Evolutionary conservation across 2,113 vertebrate species (phyloP), one percentile per base, ranked within the genome.

Genomic region (Chaetura pelagica): DNA sequence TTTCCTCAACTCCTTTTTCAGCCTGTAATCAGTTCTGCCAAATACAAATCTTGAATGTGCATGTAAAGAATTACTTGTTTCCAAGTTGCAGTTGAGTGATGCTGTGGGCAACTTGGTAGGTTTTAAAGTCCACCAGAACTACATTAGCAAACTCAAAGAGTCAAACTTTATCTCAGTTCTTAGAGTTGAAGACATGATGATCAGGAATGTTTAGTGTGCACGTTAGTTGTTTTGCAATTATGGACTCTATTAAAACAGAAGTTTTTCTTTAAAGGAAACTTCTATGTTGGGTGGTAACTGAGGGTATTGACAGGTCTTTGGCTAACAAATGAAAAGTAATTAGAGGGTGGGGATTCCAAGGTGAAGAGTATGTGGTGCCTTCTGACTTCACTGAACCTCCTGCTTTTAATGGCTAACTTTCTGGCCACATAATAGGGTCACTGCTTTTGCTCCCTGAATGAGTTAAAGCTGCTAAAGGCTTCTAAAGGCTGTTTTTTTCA

Each of bases 1-100:
- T 77, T 44, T 80, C 46, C 42, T 94, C n/a, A 83, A 38, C 35
- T 91, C 32, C 78, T 87, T 52, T 93, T 94, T 91, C 55, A 80
- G 38, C 58, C 74, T 77, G 13, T 48, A 58, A 75, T 62, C 18
- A 51, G 4, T 59, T 69, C 16, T 88, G 19, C 21, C 63, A 77
- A 92, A 66, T 55, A n/a, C n/a, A 91, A 71, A 84, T 66, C 46
- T 75, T 79, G 38, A 75, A 72, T 85, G n/a, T 90, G 62, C 59
- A 35, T 83, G 49, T 85, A 84, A 87, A 82, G 66, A 79, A 54
- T 73, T 54, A 46, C 15, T 93, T 78, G 30, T 66, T 16, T 88
- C 32, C 58, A 62, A 8, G 11, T 79, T 84, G 59, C 84, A 93
- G 62, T 52, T 82, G 62, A 73, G 49, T 32, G 46, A 49, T 85